phyloP scores from a whole-genome alignment of 2,888 invertebrate species.

The Ptychoptera albimana region DNA sequence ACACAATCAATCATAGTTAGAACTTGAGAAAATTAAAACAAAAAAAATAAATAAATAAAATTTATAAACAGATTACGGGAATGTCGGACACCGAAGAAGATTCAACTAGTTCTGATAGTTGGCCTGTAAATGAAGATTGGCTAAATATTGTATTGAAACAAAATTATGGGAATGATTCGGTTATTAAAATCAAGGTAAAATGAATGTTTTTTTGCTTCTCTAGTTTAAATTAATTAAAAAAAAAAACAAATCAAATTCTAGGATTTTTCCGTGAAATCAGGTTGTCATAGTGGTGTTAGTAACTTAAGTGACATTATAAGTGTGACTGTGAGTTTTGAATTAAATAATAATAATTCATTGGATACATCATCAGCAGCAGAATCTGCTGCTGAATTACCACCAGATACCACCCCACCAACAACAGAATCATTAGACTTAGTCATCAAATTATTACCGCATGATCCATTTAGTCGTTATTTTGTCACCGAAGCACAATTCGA shows the following conservation, averaged over 20 bases:
- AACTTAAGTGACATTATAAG: slow-evolving; percentile 62
- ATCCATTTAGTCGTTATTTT: slow-evolving; percentile 63
- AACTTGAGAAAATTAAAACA: no score
- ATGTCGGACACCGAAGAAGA: slow-evolving; percentile 19
- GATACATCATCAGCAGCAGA: slow-evolving; percentile 22
- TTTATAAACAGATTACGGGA: not conserved
- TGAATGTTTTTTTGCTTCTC: not conserved
- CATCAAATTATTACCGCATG: slow-evolving; percentile 60
- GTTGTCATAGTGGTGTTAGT: slow-evolving; percentile 50
- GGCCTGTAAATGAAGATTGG: slow-evolving; percentile 18
- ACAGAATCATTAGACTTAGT: slow-evolving; percentile 37
- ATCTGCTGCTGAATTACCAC: slow-evolving; percentile 59
- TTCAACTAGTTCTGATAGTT: slow-evolving; percentile 15
- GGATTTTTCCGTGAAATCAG: slow-evolving; percentile 37
- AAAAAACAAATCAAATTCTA: slow-evolving; percentile 1
- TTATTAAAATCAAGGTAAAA: slow-evolving; percentile 15
- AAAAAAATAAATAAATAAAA: no score
- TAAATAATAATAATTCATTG: slow-evolving; percentile 15
- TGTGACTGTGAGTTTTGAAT: slow-evolving; percentile 51
- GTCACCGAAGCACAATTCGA: slow-evolving; percentile 73
- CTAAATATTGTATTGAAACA: slow-evolving; percentile 15
- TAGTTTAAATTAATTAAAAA: not conserved
- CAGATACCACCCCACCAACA: slow-evolving; percentile 27
- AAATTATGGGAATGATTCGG: slow-evolving; percentile 14
- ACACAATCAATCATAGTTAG: no score